Percentiles rank a stretch among this genome's conserved stretches.
Evolutionary conservation across 2,113 vertebrate species (phyloP).

Genomic region (Ahaetulla prasina): DNA sequence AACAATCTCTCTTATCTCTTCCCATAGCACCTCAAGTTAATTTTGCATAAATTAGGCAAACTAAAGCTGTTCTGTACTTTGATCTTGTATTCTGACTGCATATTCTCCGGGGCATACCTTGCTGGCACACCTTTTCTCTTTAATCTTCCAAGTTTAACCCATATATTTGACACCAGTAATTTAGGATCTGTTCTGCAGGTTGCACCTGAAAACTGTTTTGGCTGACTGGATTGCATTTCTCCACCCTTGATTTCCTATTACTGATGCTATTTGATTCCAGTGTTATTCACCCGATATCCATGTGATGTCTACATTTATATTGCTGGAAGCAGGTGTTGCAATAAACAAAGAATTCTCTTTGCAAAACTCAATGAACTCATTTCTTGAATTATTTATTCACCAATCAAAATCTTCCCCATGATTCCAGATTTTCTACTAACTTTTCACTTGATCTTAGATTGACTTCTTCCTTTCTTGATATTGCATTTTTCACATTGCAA

Average conservation of each 20-base stretch:
- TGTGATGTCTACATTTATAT: background rate
- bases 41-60: background rate
- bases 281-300: background rate
- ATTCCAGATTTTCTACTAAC: background rate
- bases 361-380: background rate
- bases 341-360: background rate
- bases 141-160: background rate
- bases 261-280: background rate
- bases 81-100: background rate
- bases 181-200: background rate
- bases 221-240: background rate
- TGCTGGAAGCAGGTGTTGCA: background rate
- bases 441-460: background rate
- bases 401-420: background rate
- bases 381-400: background rate
- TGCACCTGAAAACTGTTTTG: background rate
- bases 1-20: background rate
- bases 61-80: background rate
- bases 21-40: background rate
- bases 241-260: background rate
- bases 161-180: background rate
- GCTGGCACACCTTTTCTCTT: background rate
- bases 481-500: background rate
- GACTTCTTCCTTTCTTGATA: background rate
- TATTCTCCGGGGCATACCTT: background rate